Percentiles rank a stretch among this genome's conserved stretches.
phyloP scores from a whole-genome alignment of 1,140 invertebrate species.

The Palaemon carinicauda region DNA sequence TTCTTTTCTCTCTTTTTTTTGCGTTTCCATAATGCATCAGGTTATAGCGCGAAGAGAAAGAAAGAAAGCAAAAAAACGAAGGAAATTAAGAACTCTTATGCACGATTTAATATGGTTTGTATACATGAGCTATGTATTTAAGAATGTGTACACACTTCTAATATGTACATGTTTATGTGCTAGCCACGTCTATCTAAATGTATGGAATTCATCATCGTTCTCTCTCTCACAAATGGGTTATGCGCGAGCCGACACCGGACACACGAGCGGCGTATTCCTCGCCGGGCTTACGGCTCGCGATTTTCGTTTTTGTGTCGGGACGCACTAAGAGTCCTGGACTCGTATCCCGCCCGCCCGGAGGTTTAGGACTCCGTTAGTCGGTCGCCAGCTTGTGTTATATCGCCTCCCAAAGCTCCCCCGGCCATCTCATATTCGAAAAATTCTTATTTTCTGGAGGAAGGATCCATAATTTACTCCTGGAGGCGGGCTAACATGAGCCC shows the following conservation, averaged over 20 bases:
- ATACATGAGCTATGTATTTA: background rate
- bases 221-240: slow-evolving; percentile 50
- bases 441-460: slow-evolving; percentile 53
- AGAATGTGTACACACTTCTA: background rate
- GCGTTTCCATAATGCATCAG: no score
- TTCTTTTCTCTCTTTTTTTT: no score
- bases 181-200: slow-evolving; percentile 50
- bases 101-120: no score
- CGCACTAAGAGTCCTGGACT: background rate
- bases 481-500: background rate
- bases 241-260: background rate
- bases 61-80: no score
- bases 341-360: background rate
- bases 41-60: no score
- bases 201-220: slow-evolving; percentile 59
- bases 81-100: no score
- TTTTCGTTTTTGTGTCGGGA: background rate
- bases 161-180: background rate
- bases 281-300: no score
- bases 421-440: slow-evolving; percentile 54
- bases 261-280: background rate
- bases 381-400: slow-evolving; percentile 36
- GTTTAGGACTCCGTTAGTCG: background rate
- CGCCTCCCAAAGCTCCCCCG: slow-evolving; percentile 17
- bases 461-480: slow-evolving; percentile 36